Base-by-base conservation (phyloP, 2,797 vertebrate species). In the Sandelia bainsii region DNA sequence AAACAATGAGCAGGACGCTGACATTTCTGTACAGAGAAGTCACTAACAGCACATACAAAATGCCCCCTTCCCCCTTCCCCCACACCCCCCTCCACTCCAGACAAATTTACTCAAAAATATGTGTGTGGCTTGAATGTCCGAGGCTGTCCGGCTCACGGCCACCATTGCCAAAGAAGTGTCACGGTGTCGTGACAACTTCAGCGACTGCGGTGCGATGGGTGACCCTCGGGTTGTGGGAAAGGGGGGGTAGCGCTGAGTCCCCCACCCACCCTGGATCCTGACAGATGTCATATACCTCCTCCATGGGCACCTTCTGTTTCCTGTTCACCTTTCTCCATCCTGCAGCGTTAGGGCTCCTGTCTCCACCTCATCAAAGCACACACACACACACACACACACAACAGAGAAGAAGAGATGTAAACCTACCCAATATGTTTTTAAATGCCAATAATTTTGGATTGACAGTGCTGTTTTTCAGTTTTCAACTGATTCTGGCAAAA, bases 241-340 rank as follows among this genome's bases (percentile, higher is more conserved):
- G 77, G 86, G 86, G 81, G 88, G 75, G 86, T 85, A 81, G 65
- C 10, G 53, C 51, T 70, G 83, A 89, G 85, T 82, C 87, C 86
- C 80, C 85, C 90, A 77, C 88, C 91, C 88, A 86, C 81, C 84
- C 90, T 50, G 80, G 82, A 92, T 90, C 84, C 90, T 94, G 94
- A 94, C 93, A 94, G 91, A 91, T 93, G 93, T 93, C 94, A 93
- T 81, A 90, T 92, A 94, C 92, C 94, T 93, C 93, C 93, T 95
- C 93, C 91, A 89, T 89, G 88, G 90, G 92, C 88, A 85, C 93
- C 93, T 91, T 93, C 92, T 95, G 93, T 90, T 94, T 93, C 86
- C 90, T 85, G 87, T 85, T 94, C 93, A 94, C 93, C 92, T 94
- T 93, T 93, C 90, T 93, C 91, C 92, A 92, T 93, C 92, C 93